Base-by-base conservation (phyloP, 2,797 vertebrate species). In the Ctenosaura bakeri region DNA sequence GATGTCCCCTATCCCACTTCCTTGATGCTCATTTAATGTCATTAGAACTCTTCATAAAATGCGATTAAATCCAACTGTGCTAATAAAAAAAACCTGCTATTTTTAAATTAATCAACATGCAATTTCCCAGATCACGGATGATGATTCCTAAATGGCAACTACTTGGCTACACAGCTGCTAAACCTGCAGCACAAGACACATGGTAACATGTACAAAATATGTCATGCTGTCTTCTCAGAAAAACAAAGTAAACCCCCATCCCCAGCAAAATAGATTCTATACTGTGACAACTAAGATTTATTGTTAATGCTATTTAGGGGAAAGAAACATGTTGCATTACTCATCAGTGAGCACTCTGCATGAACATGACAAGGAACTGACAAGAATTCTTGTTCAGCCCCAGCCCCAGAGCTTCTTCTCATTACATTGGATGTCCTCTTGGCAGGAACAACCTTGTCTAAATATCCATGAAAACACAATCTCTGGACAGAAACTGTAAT, bases 341-440 rank as follows among this genome's bases (percentile, higher is more conserved):
- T 24, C 16, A 79, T 22, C 42, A 3, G 2, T 12, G 10, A 62
- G 0, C 0, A 24, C 0, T n/a, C 24, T 8, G 0, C 0, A 26
- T 2, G 76, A 54, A 22, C 13, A 38, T 26, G 42, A 77, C 56
- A 84, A 29, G 56, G 32, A 64, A 76, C 26, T 80, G 62, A 85
- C 76, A 85, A 80, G 26, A 78, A 29, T 14, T 89, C 71, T 32
- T 77, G 56, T 89, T 8, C 16, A 20, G 73, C 46, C 26, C 74
- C 35, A 80, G 18, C 29, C 62, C 22, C 62, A 54, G n/a, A 85
- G 52, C 83, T 90, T 50, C 12, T 89, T 59, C 6, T 71, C 74
- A 85, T 85, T 85, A 71, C 38, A 10, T 32, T 5, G 46, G 35
- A 69, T 38, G 62, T 26, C 71, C 35, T 59, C 29, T 46, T 38